Conservation (phyloP, 2,113 vertebrate species). For the Gymnarchus niloticus region DNA sequence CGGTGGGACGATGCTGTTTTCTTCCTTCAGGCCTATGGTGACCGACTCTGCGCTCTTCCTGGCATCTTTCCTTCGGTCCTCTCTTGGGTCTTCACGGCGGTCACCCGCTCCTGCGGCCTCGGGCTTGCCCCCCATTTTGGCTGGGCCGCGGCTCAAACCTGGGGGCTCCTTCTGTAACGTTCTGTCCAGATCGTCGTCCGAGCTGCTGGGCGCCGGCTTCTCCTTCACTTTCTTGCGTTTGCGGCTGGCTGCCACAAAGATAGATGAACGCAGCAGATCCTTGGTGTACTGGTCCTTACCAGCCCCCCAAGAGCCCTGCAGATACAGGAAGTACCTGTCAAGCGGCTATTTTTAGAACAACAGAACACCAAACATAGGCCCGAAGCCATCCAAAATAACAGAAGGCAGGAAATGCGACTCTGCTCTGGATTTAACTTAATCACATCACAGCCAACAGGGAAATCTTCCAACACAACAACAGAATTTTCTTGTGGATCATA, state of each 20-base stretch:
- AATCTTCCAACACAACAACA: background rate
- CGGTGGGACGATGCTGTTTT: conserved; percentile 26
- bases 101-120: background rate
- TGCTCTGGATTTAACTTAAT: background rate
- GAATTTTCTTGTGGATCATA: too few species aligned
- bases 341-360: background rate
- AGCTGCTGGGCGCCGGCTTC: conserved; percentile 86
- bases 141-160: conserved; percentile 49
- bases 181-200: conserved; percentile 87
- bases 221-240: conserved; percentile 94
- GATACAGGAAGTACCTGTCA: conserved; percentile 4
- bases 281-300: conserved; percentile 95
- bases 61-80: conserved; percentile 34
- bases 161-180: conserved; percentile 74
- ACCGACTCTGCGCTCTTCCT: background rate
- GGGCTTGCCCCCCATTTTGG: conserved; percentile 10
- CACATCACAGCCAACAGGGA: too few species aligned
- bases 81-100: conserved; percentile 41
- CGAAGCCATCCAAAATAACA: background rate
- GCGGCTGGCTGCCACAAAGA: conserved; percentile 87
- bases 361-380: background rate
- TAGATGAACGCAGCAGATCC: conserved; percentile 91
- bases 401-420: background rate
- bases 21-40: conserved; percentile 43
- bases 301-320: conserved; percentile 89